Evolutionary conservation across 2,797 vertebrate genomes (phyloP), one percentile per base, ranked within the genome.

Genomic region (Chiloscyllium punctatum): DNA sequence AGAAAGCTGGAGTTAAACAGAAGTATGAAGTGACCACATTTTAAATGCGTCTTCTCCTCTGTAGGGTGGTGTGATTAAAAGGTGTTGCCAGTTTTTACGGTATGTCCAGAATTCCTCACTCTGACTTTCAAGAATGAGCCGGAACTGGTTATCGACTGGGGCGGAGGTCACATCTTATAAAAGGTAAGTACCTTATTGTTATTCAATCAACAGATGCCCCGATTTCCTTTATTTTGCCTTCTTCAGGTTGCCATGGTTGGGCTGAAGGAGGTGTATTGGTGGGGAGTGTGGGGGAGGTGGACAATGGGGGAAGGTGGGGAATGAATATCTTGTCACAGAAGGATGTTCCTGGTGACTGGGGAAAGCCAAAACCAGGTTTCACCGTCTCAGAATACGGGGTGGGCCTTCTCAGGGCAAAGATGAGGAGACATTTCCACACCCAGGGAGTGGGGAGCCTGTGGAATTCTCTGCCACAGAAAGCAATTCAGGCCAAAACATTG

Each of bases 41-140:
- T 53, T 27, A 53, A 4, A 25, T 3, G 1, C 7, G 13, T 53
- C 42, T 53, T 53, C 42, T 87, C 42, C 23, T 16, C 16, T 16
- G 42, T 37, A 5, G 48, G 27, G 21, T 53, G 2, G 48, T 25
- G 48, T 16, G 13, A 4, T 27, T 57, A 27, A 4, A 33, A 90
- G 25, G 27, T 16, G 0, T 57, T 90, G 87, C 11, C 51, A 51
- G 53, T 33, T 62, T 33, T 92, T 96, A 95, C 96, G 97, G 96
- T 97, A 97, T 96, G 97, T 97, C 97, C 96, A 96, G 37, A 96
- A 30, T 51, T 11, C 96, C 97, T 96, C 96, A 95, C 18, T 23
- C 72, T 33, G 72, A 0, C 30, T 77, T 48, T n/a, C 30, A 11
- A 33, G 9, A 33, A 30, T 30, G 87, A 90, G 27, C 30, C 18